Conservation (phyloP, 2,797 vertebrate genomes). For the Gymnodraco acuticeps region DNA sequence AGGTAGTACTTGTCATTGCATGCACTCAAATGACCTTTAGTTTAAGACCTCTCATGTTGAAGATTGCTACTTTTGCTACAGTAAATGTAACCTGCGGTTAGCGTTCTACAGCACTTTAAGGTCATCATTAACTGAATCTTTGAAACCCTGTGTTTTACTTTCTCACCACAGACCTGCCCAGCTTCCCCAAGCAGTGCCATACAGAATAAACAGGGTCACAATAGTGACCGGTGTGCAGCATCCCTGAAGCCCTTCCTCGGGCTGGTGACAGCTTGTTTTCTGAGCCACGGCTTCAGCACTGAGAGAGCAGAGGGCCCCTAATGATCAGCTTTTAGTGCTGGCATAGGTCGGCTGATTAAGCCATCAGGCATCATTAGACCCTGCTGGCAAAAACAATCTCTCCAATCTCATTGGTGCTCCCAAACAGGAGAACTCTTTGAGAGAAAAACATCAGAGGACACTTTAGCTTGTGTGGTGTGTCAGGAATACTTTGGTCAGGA, state of each 20-base stretch:
- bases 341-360: conserved; percentile 80
- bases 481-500: conserved; percentile 22
- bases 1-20: not conserved
- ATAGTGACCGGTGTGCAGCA: conserved; percentile 69
- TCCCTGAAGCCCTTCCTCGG: conserved; percentile 70
- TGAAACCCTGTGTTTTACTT: conserved; percentile 40
- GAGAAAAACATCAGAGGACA: conserved; percentile 61
- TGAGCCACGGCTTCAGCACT: conserved; percentile 69
- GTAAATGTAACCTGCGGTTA: conserved; percentile 31
- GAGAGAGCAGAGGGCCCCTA: conserved; percentile 80
- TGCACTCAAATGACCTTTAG: conserved; percentile 25
- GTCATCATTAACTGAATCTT: conserved; percentile 31
- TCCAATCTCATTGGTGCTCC: conserved; percentile 61
- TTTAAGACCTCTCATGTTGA: conserved; percentile 12
- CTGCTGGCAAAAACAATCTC: conserved; percentile 75
- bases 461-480: conserved; percentile 45
- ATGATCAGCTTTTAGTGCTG: conserved; percentile 87
- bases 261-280: conserved; percentile 86
- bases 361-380: conserved; percentile 86
- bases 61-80: conserved; percentile 20
- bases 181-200: conserved; percentile 63
- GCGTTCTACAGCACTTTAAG: conserved; percentile 15
- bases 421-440: conserved; percentile 64
- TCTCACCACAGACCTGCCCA: conserved; percentile 36
- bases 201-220: conserved; percentile 70